Conservation (phyloP, 2,888 invertebrate genomes). For the Ectemnius continuus region DNA sequence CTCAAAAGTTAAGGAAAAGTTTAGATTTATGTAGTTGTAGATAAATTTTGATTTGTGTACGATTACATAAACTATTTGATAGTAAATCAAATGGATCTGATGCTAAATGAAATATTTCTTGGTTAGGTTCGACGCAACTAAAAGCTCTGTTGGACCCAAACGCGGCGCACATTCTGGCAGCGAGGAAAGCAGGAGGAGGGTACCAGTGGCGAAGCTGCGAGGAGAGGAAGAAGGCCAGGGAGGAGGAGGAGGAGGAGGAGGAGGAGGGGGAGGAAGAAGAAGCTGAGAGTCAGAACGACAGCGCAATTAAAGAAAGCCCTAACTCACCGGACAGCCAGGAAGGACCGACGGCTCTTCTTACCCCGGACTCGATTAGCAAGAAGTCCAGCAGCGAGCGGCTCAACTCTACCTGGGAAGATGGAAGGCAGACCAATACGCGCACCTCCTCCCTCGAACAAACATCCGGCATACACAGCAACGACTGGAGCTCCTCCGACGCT, state of each 20-base stretch:
- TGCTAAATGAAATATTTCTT: background rate
- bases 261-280: conserved; percentile 23
- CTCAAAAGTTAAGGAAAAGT: too few species aligned
- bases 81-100: too few species aligned
- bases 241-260: conserved; percentile 22
- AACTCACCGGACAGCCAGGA: conserved; percentile 28
- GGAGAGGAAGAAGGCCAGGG: background rate
- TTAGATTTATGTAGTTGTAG: too few species aligned
- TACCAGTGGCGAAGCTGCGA: conserved; percentile 7
- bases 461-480: conserved; percentile 66
- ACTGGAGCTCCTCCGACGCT: conserved; percentile 60
- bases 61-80: too few species aligned
- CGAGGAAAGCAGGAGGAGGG: background rate
- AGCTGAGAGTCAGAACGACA: conserved; percentile 11
- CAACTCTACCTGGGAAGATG: conserved; percentile 50
- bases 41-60: too few species aligned
- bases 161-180: background rate
- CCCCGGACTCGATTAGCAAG: conserved; percentile 36
- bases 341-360: conserved; percentile 18
- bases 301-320: conserved; percentile 21
- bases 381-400: conserved; percentile 59
- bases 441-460: conserved; percentile 58
- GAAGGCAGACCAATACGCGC: conserved; percentile 36
- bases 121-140: conserved; percentile 28
- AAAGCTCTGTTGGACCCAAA: background rate